Evolutionary conservation across 2,888 invertebrate genomes (phyloP), one percentile per base, ranked within the genome.

Genomic region (Caenorhabditis sp.): DNA sequence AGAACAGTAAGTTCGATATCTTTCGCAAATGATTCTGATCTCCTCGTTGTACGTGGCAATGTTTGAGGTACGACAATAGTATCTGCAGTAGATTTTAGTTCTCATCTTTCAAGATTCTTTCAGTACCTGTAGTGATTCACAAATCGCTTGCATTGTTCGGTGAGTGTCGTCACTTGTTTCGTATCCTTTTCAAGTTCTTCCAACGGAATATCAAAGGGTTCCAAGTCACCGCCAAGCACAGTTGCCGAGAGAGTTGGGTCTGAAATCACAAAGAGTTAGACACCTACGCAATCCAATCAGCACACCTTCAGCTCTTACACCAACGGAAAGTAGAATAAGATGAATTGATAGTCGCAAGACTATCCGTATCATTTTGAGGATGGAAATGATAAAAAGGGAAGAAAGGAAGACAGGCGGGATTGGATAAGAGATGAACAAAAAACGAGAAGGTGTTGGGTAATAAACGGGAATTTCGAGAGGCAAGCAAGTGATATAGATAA

Each of bases 31-130:
- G 46, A 86, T 85, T 20, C 86, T 78, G n/a, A 86, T 76, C 56
- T 86, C 86, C 56, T 86, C 86, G 45, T 86, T 86, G 68, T 86
- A 86, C 9, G 75, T 82, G 39, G 85, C 86, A 20, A 86, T 83
- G 71, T 86, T 86, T 13, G 85, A 85, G 11, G 77, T 72, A 24
- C 82, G 81, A 59, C 86, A 86, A 70, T 86, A 86, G 61, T 86
- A 85, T 37, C 82, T 83, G 43, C 24, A n/a, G 32, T 9, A 6
- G 32, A 39, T 26, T 35, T 35, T 35, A 32, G 72, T 26, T 26
- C n/a, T 17, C 15, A 35, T 30, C 9, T 30, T 30, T 13, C 8
- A 37, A 35, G 13, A 27, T 32, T 15, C 3, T 32, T 13, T 13
- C 7, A 43, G 24, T 26, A 46, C 84, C 83, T 66, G 50, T 85